These are phyloP conservation scores for Sebastes goodei DNA, from an alignment of 2,797 vertebrate species.

Conservation along the genomic window DNA sequence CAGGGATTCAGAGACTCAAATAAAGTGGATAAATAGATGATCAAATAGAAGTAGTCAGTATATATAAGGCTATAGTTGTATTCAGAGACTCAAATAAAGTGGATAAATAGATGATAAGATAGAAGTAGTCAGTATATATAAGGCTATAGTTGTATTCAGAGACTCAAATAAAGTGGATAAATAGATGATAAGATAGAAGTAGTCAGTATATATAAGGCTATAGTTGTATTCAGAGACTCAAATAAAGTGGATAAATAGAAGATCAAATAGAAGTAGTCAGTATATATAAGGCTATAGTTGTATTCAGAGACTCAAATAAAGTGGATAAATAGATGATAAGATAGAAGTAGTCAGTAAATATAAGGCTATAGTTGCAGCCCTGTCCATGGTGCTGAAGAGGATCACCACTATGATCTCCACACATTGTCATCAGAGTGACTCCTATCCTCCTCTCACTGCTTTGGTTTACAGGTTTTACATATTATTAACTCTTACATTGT, in stretches of 20 bases:
- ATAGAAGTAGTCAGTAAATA: too few species aligned
- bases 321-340: background rate
- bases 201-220: too few species aligned
- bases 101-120: too few species aligned
- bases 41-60: too few species aligned
- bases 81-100: background rate
- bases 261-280: too few species aligned
- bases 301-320: background rate
- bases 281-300: too few species aligned
- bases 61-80: too few species aligned
- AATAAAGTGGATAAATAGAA: too few species aligned
- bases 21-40: too few species aligned
- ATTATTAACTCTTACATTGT: background rate
- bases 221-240: background rate
- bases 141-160: background rate
- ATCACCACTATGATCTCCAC: background rate
- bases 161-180: background rate
- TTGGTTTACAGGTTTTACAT: background rate
- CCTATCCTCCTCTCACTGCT: background rate
- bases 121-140: too few species aligned
- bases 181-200: too few species aligned
- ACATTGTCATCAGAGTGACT: background rate
- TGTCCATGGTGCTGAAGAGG: conserved; percentile 81
- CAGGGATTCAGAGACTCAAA: background rate
- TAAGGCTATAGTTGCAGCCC: conserved; percentile 11